Conservation (phyloP, 2,888 invertebrate genomes). For the Eupeodes luniger region DNA sequence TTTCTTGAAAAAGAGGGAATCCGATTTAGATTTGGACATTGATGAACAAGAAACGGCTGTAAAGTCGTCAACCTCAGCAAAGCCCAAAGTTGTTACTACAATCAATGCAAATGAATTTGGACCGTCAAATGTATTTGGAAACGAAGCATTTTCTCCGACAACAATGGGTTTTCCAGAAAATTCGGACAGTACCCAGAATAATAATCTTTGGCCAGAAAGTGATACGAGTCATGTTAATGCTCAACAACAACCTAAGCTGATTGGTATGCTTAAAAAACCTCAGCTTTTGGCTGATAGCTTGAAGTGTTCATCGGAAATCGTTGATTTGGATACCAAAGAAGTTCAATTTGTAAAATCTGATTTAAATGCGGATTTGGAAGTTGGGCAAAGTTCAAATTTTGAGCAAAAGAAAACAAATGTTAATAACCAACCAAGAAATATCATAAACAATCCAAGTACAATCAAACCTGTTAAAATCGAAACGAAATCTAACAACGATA, state of each 20-base stretch:
- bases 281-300: conserved; percentile 77
- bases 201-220: conserved; percentile 44
- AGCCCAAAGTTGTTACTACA: background rate
- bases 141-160: background rate
- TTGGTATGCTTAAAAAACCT: conserved; percentile 80
- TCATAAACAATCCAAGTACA: background rate
- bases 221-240: conserved; percentile 26
- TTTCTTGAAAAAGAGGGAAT: conserved; percentile 92
- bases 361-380: conserved; percentile 77
- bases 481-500: conserved; percentile 86
- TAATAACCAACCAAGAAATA: conserved; percentile 2
- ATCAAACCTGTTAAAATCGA: conserved; percentile 37
- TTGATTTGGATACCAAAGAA: conserved; percentile 84
- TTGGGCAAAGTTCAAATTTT: conserved; percentile 54
- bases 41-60: conserved; percentile 86
- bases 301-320: conserved; percentile 82
- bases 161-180: conserved; percentile 18
- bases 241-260: conserved; percentile 78
- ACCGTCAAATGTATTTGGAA: background rate
- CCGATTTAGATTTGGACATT: conserved; percentile 91
- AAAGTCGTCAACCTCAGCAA: background rate
- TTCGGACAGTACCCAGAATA: background rate
- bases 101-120: background rate
- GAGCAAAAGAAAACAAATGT: conserved; percentile 83
- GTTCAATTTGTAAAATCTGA: conserved; percentile 83